Evolutionary conservation across 2,113 vertebrate species (phyloP), one percentile per base, ranked within the genome.

Genomic region (Salvelinus namaycush): DNA sequence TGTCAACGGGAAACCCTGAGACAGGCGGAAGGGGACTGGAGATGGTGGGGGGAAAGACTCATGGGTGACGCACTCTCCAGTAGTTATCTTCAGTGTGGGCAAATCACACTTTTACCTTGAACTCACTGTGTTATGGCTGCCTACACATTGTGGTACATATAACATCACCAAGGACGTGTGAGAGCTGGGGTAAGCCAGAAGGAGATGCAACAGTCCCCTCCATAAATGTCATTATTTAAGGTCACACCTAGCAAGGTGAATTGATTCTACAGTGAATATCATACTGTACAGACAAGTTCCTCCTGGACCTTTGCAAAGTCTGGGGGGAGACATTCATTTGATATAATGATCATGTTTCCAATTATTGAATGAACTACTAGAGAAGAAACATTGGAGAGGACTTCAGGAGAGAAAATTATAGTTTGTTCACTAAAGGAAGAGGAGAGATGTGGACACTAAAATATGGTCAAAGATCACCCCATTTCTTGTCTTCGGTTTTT

Each of bases 1-100:
- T 5, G 59, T 90, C 51, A 92, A 93, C 0, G 89, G 91, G 59
- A 93, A 90, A 76, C 85, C 84, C 1, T 92, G 88, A 94, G n/a
- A 26, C 9, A 26, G 60, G n/a, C 1, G 3, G 3, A 70, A 48
- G 1, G 34, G 31, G 67, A 31, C 44, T 31, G 27, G 65, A 67
- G 26, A 29, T 22, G 31, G 20, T 14, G 64, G 5, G 64, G 64
- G 24, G 13, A 29, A 24, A 13, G 26, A 49, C 20, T 57, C 18
- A 4, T 57, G 13, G 51, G 16, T 22, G 18, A 60, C 26, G 11
- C 60, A 64, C 60, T 22, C 22, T 64, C 60, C 60, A 26, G 62
- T n/a, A 44, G 39, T 9, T 44, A 22, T 26, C 62, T 22, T 11
- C 62, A 64, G 62, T 64, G 62, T 29, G 22, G n/a, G 59, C 7